Evolutionary conservation across 2,113 vertebrate species (phyloP).

Genomic region (Eptesicus fuscus): DNA sequence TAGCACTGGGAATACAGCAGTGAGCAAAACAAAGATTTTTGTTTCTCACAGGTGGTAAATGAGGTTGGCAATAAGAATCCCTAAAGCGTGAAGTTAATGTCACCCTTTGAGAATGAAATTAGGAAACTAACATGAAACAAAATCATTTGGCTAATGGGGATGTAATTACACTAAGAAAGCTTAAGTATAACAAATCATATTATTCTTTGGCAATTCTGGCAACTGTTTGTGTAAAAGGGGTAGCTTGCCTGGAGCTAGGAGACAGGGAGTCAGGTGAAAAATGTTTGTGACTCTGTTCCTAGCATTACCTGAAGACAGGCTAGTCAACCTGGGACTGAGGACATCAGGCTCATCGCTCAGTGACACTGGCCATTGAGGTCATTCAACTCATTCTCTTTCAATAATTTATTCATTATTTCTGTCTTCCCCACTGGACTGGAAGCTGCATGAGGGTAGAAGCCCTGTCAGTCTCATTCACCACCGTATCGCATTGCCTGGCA

Average conservation of each 20-base stretch:
- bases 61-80: not conserved
- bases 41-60: not conserved
- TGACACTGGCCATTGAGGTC: not conserved
- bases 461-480: not conserved
- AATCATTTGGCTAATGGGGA: not conserved
- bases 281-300: not conserved
- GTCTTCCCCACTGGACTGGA: not conserved
- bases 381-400: not conserved
- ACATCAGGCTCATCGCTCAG: not conserved
- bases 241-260: not conserved
- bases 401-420: not conserved
- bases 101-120: slow-evolving; percentile 18
- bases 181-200: not conserved
- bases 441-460: not conserved
- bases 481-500: not conserved
- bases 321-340: no score
- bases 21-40: not conserved
- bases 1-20: not conserved
- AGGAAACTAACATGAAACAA: slow-evolving; percentile 13
- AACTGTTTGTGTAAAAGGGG: not conserved
- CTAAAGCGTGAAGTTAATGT: slow-evolving; percentile 2
- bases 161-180: not conserved
- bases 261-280: not conserved
- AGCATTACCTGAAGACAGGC: not conserved
- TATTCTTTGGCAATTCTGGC: not conserved